These are phyloP conservation scores for Penelope pileata DNA, from an alignment of 2,113 vertebrate species.

Conservation along the genomic window DNA sequence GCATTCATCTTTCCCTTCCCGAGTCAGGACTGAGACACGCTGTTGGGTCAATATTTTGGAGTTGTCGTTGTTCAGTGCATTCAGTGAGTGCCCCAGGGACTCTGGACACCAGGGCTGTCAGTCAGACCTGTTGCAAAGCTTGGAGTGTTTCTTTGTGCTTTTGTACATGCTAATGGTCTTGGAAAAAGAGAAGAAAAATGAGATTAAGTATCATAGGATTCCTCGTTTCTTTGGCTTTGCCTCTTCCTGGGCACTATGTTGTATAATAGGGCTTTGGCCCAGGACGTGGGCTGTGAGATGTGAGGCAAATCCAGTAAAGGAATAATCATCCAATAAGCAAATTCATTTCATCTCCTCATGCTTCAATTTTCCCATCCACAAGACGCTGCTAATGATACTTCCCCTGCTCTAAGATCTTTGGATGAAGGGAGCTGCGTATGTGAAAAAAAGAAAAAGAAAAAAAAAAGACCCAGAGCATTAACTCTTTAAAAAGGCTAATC, in stretches of 20 bases:
- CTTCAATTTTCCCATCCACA: slow-evolving; percentile 59
- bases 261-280: slow-evolving; percentile 38
- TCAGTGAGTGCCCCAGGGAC: neutral
- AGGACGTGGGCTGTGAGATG: slow-evolving; percentile 49
- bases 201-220: slow-evolving; percentile 25
- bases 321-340: slow-evolving; percentile 60
- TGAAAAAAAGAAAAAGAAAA: neutral
- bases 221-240: slow-evolving; percentile 32
- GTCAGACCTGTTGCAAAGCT: slow-evolving; percentile 35
- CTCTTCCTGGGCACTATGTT: neutral
- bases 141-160: slow-evolving; percentile 32
- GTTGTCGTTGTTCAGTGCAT: neutral
- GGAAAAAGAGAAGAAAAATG: slow-evolving; percentile 41
- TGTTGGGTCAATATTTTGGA: slow-evolving; percentile 60
- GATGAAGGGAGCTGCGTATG: slow-evolving; percentile 25
- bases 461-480: neutral
- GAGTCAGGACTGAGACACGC: neutral
- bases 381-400: slow-evolving; percentile 54
- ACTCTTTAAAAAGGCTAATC: slow-evolving; percentile 65
- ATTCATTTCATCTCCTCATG: slow-evolving; percentile 66
- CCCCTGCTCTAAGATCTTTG: slow-evolving; percentile 38
- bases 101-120: slow-evolving; percentile 5
- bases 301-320: slow-evolving; percentile 20
- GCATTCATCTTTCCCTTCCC: neutral
- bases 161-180: slow-evolving; percentile 31